Evolutionary conservation across 2,888 invertebrate species (phyloP), one percentile per base, ranked within the genome.

Genomic region (Acleris cristana): DNA sequence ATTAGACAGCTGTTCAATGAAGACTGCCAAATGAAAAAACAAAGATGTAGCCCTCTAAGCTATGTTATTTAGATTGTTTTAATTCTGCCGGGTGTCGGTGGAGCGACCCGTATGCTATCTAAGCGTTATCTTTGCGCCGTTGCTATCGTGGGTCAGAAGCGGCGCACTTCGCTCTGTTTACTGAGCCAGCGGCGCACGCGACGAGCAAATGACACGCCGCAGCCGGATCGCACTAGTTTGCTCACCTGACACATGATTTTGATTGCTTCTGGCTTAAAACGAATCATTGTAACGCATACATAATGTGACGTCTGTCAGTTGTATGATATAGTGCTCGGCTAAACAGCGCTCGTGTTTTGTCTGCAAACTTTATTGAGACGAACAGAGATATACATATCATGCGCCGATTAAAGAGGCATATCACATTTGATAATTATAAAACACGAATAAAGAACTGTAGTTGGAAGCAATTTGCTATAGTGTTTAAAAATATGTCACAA

Each of bases 91-190:
- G 71, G 75, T 77, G 77, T 74, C 71, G 72, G 75, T 70, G 66
- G 74, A 79, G 72, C 71, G 76, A 78, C 71, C 73, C 74, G 70
- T 66, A 72, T 72, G 73, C 73, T 81, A 80, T 81, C 80, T 69
- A 55, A 59, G 54, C 68, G 78, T 79, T 84, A 82, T 87, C 87
- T 74, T 75, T 48, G 68, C 71, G 64, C 64, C 72, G 67, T 72
- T 59, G 75, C 75, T 86, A 86, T 87, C 88, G 72, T 70, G 83
- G 90, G 90, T 89, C 90, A 87, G 80, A 80, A 81, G 81, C 76
- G 79, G 79, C 83, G 81, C 82, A 78, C 81, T 81, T 79, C 77
- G 80, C 72, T 78, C 82, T 86, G 86, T 86, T 88, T 88, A 84
- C 81, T 74, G 76, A 79, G 73, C 45, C 23, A 40, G 70, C 72